Evolutionary conservation across 2,888 invertebrate genomes (phyloP).

Genomic region (Nineta flava): DNA sequence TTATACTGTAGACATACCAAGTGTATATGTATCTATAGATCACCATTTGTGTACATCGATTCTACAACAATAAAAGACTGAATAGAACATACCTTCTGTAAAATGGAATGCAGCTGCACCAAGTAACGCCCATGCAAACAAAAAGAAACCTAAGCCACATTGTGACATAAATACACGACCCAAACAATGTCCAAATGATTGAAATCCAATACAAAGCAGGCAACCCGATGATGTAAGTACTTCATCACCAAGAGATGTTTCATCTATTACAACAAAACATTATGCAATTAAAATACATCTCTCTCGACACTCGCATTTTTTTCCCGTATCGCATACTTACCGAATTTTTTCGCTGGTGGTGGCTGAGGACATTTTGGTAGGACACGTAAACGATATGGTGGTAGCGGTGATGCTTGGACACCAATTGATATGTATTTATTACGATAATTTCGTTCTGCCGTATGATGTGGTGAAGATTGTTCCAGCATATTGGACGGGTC

Average conservation of each 20-base stretch:
- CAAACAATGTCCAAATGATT: constrained; percentile 28
- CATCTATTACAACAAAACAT: not conserved
- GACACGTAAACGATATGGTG: constrained; percentile 38
- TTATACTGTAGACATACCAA: too few relatives aligned
- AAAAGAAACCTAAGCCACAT: constrained; percentile 38
- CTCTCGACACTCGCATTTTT: not conserved
- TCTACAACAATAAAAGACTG: too few relatives aligned
- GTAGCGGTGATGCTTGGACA: constrained; percentile 30
- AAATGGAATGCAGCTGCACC: constrained; percentile 46
- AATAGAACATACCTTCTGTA: constrained; percentile 38
- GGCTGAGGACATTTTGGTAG: constrained; percentile 28
- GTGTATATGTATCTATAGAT: too few relatives aligned
- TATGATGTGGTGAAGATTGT: too few relatives aligned
- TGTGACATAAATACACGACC: constrained; percentile 39
- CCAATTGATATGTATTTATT: constrained; percentile 22
- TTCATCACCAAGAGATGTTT: not conserved
- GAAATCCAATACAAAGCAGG: constrained; percentile 12
- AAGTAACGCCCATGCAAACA: constrained; percentile 43
- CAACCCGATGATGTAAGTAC: not conserved
- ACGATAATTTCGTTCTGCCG: constrained; percentile 13
- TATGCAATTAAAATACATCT: not conserved
- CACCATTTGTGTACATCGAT: too few relatives aligned
- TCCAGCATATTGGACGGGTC: not conserved
- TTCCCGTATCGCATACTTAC: not conserved
- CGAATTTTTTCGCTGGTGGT: not conserved